Evolutionary conservation across 1,140 invertebrate species (phyloP), one percentile per base, ranked within the genome.

Genomic region (Galleria mellonella): DNA sequence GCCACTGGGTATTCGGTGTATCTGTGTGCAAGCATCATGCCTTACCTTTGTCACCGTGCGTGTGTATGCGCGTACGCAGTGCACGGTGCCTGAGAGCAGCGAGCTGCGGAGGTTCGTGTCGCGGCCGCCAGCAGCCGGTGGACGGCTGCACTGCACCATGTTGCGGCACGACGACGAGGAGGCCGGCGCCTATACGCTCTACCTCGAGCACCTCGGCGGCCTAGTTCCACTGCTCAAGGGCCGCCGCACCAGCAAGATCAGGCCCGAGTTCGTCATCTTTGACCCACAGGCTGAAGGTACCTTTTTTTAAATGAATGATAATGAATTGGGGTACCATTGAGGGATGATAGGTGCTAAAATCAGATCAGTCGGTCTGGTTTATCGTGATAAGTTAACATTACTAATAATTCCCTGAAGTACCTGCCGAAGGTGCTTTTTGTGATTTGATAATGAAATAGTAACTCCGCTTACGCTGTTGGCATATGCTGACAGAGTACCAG

Each of bases 211-310:
- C 74, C 87, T 99, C 1, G 98, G 98, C 1, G 98, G 97, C 7
- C 87, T 99, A 7, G 95, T 99, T 38, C 98, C 98, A 0, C 88
- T 99, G 29, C 89, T 99, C 0, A 98, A 98, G 72, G 98, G 97
- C 9, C 96, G 98, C 67, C 87, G 97, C 43, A 98, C 95, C 4
- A 98, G 96, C 71, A 99, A 99, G 87, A 94, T 99, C 37, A 89
- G 97, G 36, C 98, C 98, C 0, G 98, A 99, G 79, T 99, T 99
- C 84, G 95, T 99, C 23, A 99, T 99, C 61, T 99, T 95, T 72
- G 96, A 99, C 87, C 97, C 97, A 0, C 94, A 97, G 79, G 91
- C 89, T 8, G 90, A 91, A 86, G 91, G 92, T 94, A 64, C 74
- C 71, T 76, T 11, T 15, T 49, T 9, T 30, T 15, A 3, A 23